A percentile compares a stretch with the other conserved stretches of the same genome.
phyloP scores from a whole-genome alignment of 1,140 invertebrate genomes.

The Apis dorsata region DNA sequence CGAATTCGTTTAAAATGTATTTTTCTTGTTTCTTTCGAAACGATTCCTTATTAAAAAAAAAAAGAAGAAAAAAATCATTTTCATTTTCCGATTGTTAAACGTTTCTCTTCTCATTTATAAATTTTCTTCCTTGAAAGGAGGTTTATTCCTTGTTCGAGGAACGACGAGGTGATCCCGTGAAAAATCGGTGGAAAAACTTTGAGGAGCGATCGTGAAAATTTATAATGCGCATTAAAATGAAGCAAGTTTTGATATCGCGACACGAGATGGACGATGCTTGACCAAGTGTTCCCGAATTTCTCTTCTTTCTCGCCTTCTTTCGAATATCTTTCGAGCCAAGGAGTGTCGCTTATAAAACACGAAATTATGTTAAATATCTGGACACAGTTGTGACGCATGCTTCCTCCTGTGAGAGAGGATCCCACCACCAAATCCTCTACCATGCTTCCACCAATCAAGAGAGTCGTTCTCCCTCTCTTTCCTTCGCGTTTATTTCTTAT shows the following conservation, averaged over 20 bases:
- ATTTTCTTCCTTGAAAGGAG: not conserved
- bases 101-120: not conserved
- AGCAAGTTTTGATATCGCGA: not conserved
- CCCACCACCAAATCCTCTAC: not conserved
- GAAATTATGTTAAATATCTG: conserved; percentile 71
- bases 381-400: not conserved
- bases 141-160: not conserved
- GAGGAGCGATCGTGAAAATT: not conserved
- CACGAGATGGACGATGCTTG: not conserved
- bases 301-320: not conserved
- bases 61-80: too few species aligned
- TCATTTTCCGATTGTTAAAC: not conserved
- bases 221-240: not conserved
- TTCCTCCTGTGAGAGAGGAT: too few species aligned
- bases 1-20: too few species aligned
- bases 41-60: too few species aligned
- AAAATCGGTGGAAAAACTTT: not conserved
- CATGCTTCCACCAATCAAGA: too few species aligned
- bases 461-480: too few species aligned
- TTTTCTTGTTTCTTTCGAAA: too few species aligned
- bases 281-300: not conserved
- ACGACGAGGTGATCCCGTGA: not conserved
- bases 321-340: not conserved
- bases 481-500: too few species aligned
- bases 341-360: conserved; percentile 68